Percentiles rank a stretch among this genome's conserved stretches.
These are phyloP conservation scores for Microcaecilia unicolor DNA, from an alignment of 2,797 vertebrate genomes.

Conservation along the genomic window DNA sequence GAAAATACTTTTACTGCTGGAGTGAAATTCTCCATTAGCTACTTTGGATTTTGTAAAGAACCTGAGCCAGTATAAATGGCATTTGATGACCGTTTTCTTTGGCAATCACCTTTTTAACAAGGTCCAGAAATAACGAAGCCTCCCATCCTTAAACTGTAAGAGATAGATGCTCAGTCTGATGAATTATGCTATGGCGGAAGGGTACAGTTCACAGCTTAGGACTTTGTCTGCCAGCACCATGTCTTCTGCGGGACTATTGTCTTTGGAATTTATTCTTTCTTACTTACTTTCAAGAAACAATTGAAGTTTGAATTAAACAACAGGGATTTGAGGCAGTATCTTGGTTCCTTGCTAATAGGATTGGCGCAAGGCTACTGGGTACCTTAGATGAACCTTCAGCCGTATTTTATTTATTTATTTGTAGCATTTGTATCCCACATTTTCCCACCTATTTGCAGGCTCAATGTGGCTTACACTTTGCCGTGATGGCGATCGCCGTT, in stretches of 20 bases:
- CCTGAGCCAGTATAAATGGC: slow-evolving; percentile 21
- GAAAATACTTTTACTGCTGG: neutral
- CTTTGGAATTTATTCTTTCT: slow-evolving; percentile 29
- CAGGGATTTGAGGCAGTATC: too few species aligned
- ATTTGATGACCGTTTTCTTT: slow-evolving; percentile 27
- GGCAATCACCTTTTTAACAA: neutral
- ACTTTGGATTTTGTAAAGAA: neutral
- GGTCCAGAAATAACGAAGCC: neutral
- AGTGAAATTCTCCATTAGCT: slow-evolving; percentile 3
- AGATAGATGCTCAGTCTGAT: slow-evolving; percentile 12
- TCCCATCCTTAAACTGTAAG: slow-evolving; percentile 5
- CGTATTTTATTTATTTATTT: too few species aligned
- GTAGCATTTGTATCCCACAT: too few species aligned
- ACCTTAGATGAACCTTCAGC: too few species aligned
- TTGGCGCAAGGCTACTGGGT: too few species aligned
- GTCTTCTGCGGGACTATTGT: neutral
- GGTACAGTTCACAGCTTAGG: neutral
- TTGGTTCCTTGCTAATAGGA: slow-evolving; percentile 11
- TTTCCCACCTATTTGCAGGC: too few species aligned
- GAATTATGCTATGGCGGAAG: slow-evolving; percentile 4
- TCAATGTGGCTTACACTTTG: too few species aligned
- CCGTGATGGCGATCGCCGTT: too few species aligned
- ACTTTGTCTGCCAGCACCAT: slow-evolving; percentile 26
- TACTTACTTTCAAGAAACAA: slow-evolving; percentile 14
- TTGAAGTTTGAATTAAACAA: slow-evolving; percentile 24